phyloP scores from a whole-genome alignment of 2,113 vertebrate species.

The Varanus komodoensis region DNA sequence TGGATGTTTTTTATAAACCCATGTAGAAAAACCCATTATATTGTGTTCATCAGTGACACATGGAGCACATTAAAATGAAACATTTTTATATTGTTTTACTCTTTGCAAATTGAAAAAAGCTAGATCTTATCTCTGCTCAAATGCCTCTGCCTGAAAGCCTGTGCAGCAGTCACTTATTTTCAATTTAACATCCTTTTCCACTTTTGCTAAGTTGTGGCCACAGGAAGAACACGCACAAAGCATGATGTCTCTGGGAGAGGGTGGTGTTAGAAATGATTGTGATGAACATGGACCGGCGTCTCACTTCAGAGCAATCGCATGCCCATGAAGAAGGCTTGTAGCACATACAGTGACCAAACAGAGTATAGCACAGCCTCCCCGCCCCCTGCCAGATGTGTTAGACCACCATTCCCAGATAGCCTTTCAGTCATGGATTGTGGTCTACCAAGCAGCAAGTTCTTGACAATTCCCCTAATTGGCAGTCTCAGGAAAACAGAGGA shows the following conservation, averaged over 20 bases:
- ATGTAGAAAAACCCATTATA: conserved; percentile 56
- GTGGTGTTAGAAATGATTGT: not conserved
- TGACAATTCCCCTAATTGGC: not conserved
- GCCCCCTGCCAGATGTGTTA: too few species aligned
- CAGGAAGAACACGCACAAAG: conserved; percentile 24
- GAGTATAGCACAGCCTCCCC: not conserved
- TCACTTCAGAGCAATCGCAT: not conserved
- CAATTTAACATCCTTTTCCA: conserved; percentile 38
- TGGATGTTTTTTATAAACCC: conserved; percentile 60
- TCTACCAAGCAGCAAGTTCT: not conserved
- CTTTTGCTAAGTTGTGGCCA: conserved; percentile 12
- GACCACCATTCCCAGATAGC: too few species aligned
- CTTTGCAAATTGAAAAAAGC: conserved; percentile 62
- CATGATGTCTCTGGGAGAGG: not conserved
- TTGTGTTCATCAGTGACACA: conserved; percentile 60
- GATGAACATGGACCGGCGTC: not conserved
- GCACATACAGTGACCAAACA: not conserved
- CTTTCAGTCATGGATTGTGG: not conserved
- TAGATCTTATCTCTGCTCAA: conserved; percentile 66
- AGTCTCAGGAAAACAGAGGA: not conserved
- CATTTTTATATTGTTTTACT: conserved; percentile 65
- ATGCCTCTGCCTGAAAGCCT: conserved; percentile 44
- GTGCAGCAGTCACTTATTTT: conserved; percentile 25
- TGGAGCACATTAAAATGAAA: conserved; percentile 65
- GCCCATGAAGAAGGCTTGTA: not conserved